Conservation (phyloP, 2,797 vertebrate species). For the Meda fulgida region DNA sequence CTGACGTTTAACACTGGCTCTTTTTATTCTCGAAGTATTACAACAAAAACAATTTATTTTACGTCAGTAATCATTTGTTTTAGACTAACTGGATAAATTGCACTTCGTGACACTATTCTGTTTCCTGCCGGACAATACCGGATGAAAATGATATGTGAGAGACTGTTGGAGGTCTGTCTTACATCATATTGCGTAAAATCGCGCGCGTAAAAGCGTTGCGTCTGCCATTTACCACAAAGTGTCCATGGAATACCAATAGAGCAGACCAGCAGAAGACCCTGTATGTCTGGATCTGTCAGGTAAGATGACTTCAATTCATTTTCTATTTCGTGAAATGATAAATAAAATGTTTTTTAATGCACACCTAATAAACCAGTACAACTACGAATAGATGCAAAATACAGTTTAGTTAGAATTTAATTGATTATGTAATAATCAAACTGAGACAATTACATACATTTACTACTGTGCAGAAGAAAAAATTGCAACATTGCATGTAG, state of each 20-base stretch:
- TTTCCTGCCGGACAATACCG: neutral
- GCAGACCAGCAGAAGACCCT: constrained; percentile 9
- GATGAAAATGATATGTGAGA: neutral
- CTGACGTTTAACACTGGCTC: neutral
- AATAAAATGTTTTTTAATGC: neutral
- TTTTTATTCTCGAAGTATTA: neutral
- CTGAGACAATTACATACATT: neutral
- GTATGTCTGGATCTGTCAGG: neutral
- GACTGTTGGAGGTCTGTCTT: constrained; percentile 6
- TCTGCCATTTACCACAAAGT: neutral
- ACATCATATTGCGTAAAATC: neutral
- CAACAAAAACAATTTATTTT: neutral
- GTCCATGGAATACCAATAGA: neutral
- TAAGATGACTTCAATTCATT: neutral
- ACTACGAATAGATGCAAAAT: neutral
- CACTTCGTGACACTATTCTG: neutral
- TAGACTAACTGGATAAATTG: neutral
- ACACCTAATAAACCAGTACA: neutral
- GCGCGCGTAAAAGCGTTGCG: constrained; percentile 5
- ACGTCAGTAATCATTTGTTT: neutral
- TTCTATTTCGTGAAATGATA: neutral
- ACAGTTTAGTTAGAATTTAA: neutral
- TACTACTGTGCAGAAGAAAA: neutral
- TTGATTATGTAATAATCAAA: neutral
- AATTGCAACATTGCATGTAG: neutral